phyloP scores from a whole-genome alignment of 2,113 vertebrate species.

The Hemiprocne comata region DNA sequence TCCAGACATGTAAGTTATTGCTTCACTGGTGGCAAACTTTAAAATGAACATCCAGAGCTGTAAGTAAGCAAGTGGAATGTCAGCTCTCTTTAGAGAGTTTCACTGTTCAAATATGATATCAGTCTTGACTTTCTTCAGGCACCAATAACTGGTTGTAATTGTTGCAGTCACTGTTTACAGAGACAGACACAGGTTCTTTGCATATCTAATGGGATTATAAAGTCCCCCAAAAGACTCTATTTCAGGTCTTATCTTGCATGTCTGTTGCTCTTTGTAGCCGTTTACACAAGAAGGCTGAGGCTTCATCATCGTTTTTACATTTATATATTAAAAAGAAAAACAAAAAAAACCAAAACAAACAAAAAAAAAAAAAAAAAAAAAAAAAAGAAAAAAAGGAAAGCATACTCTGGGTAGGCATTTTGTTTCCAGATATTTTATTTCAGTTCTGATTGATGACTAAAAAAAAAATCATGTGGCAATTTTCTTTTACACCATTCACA shows the following conservation, averaged over 20 bases:
- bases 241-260: neutral
- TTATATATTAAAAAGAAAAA: neutral
- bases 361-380: neutral
- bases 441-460: neutral
- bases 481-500: neutral
- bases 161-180: neutral
- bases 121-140: neutral
- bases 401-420: neutral
- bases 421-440: neutral
- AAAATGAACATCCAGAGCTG: neutral
- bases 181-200: neutral
- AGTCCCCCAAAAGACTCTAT: neutral
- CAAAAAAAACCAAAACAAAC: no score
- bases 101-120: neutral
- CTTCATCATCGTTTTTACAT: neutral
- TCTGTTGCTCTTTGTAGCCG: neutral
- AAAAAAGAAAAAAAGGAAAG: neutral
- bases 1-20: neutral
- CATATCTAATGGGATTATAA: neutral
- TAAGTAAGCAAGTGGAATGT: neutral
- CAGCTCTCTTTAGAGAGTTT: neutral
- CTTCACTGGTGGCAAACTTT: neutral
- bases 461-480: neutral
- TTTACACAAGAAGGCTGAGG: neutral
- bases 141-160: neutral